Base-by-base conservation (phyloP, 2,113 vertebrate species). In the western clawed frog (Xenopus tropicalis) region DNA sequence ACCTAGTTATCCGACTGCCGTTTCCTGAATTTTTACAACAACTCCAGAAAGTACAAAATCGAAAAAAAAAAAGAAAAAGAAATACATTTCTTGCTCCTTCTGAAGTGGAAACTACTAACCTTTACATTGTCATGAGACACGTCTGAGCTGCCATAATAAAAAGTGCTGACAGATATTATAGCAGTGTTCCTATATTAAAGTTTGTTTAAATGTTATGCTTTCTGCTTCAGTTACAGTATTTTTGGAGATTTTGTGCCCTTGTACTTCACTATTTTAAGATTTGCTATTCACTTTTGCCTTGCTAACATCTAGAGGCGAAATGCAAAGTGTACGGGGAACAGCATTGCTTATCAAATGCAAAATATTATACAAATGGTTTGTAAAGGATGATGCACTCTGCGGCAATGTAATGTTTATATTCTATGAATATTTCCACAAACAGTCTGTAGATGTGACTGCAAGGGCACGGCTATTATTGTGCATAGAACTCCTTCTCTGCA, bases 181-280 rank as follows among this genome's bases (percentile, higher is more conserved):
- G 62, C 52, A 56, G 43, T 22, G 37, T 63, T 57, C 54, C 29
- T 42, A 52, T 29, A 65, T 62, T 37, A 43, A 14, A 54, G 48
- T 72, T 63, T 72, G 24, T 64, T 72, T 72, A 63, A 42, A 52
- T 48, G 24, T 72, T 64, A 72, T 54, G 37, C 21, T 19, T 72
- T 64, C 62, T 63, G 46, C 61, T 64, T 22, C 46, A 48, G 1
- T 48, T 48, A 3, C 46, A 2, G 46, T 57, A 10, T 21, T 17
- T 20, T 57, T 57, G 10, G 1, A 9, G 4, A 21, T 17, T 57
- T 37, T 37, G 3, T 37, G 6, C 6, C 6, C n/a, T 37, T 37
- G 29, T 37, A 6, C 29, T 37, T 37, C 29, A 37, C 29, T 4
- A 37, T 37, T 29, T 37, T 37, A 37, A 37, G 29, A 37, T 37